Evolutionary conservation across 2,113 vertebrate species (phyloP).

Genomic region (Mesitornis unicolor): DNA sequence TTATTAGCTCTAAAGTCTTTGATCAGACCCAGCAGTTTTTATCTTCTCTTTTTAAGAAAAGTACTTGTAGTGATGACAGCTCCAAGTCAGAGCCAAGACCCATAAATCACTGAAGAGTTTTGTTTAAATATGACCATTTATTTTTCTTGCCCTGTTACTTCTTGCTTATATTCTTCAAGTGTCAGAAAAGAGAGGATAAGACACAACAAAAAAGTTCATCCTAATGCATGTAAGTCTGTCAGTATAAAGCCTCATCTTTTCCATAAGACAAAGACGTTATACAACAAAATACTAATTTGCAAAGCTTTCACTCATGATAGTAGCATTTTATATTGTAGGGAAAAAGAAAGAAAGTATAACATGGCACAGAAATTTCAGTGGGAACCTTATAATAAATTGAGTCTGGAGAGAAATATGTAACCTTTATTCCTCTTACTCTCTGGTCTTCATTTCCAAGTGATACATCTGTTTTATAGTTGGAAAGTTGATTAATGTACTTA

Average conservation of each 20-base stretch:
- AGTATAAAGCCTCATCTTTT: not conserved
- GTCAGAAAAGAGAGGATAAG: not conserved
- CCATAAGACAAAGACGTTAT: not conserved
- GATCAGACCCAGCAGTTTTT: conserved; percentile 11
- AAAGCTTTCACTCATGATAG: not conserved
- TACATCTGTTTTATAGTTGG: not conserved
- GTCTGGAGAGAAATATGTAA: not conserved
- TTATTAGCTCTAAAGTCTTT: conserved; percentile 49
- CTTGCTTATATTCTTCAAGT: not conserved
- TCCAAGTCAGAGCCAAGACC: conserved; percentile 3
- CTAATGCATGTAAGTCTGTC: not conserved
- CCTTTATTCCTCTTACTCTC: not conserved
- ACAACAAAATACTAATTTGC: not conserved
- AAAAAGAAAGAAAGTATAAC: not conserved
- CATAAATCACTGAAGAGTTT: conserved; percentile 44
- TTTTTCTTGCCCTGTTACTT: conserved; percentile 34
- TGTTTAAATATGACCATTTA: not conserved
- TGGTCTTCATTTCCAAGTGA: not conserved
- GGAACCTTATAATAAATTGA: not conserved
- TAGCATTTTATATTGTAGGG: not conserved
- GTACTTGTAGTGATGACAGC: conserved; percentile 6
- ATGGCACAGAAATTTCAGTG: not conserved
- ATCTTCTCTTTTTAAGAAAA: not conserved
- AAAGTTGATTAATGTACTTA: not conserved
- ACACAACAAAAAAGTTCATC: not conserved